phyloP scores from a whole-genome alignment of 2,797 vertebrate genomes.

The Chiloscyllium punctatum region DNA sequence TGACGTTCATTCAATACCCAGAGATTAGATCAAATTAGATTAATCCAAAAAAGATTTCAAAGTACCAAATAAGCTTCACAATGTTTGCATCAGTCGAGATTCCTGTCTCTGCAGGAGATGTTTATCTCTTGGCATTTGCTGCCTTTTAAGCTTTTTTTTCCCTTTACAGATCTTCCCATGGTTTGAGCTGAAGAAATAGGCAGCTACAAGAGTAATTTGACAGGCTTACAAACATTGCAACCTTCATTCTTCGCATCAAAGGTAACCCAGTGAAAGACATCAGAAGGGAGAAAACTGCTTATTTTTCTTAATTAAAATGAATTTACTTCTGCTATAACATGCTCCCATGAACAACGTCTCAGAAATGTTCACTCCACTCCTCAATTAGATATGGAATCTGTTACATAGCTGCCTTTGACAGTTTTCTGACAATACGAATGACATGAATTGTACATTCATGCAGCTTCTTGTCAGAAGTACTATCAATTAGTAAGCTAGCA shows the following conservation, averaged over 20 bases:
- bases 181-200: neutral
- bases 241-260: neutral
- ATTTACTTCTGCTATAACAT: neutral
- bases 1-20: neutral
- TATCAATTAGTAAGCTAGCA: neutral
- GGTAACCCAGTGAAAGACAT: neutral
- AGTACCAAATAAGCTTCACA: neutral
- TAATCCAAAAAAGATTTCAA: constrained; percentile 18
- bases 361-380: neutral
- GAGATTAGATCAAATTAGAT: constrained; percentile 15
- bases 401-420: neutral
- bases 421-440: neutral
- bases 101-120: neutral
- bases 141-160: neutral
- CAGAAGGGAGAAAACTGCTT: neutral
- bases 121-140: neutral
- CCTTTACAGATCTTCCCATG: neutral
- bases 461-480: neutral
- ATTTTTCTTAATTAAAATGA: neutral
- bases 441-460: neutral
- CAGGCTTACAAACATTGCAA: neutral
- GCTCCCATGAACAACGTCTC: neutral
- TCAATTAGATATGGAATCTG: neutral
- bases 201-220: neutral
- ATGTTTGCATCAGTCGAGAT: neutral